Evolutionary conservation across 2,113 vertebrate species (phyloP).

Genomic region (Oreochromis tanganicae): DNA sequence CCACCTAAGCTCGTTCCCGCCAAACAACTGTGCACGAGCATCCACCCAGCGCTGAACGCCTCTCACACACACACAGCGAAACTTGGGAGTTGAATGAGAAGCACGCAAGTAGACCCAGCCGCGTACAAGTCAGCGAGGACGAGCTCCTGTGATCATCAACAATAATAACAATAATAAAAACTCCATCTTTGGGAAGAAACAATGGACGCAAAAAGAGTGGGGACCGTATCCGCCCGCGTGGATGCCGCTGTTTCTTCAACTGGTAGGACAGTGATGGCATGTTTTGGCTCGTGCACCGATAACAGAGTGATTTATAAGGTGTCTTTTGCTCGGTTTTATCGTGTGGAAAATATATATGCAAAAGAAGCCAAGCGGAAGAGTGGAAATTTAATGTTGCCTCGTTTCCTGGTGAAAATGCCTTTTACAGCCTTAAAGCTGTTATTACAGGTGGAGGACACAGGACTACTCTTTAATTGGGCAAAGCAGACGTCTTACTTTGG

Average conservation of each 20-base stretch:
- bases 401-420: not conserved
- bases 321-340: not conserved
- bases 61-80: not conserved
- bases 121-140: not conserved
- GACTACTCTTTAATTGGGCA: not conserved
- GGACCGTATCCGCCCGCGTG: constrained; percentile 82
- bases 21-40: not conserved
- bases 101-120: constrained; percentile 5
- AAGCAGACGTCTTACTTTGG: not conserved
- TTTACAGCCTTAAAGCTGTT: not conserved
- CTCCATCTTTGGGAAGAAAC: not conserved
- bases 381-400: not conserved
- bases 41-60: not conserved
- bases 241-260: constrained; percentile 79
- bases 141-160: not conserved
- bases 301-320: not conserved
- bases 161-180: not conserved
- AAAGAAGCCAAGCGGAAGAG: not conserved
- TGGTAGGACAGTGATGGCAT: constrained; percentile 76
- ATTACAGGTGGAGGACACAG: not conserved
- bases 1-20: constrained; percentile 6
- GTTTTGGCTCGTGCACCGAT: not conserved
- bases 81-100: constrained; percentile 32
- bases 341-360: not conserved
- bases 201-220: constrained; percentile 79